Base-by-base conservation (phyloP, 2,888 invertebrate genomes). In the Dioctria rufipes region DNA sequence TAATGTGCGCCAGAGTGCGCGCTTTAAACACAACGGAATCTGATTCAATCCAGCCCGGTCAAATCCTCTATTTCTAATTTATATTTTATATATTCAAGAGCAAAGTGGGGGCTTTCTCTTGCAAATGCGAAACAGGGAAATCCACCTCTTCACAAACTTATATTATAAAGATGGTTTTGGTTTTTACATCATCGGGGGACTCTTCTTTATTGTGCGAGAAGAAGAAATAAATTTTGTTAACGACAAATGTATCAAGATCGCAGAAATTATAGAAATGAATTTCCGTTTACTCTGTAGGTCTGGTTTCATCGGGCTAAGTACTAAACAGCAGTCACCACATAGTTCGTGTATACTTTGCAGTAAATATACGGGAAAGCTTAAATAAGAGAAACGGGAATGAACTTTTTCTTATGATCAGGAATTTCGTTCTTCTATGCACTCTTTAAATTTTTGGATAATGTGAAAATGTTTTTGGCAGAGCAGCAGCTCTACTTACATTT, bases 161-260 rank as follows among this genome's bases (percentile, higher is more conserved):
- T 25, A 25, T 25, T 25, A 25, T 25, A 25, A 25, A 40, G 5
- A 13, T 9, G 73, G 51, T 42, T 3, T 49, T 25, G 25, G 0
- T 60, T 9, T 63, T 63, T 63, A n/a, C 54, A 54, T 54, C 11
- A n/a, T 8, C 11, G 67, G 61, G 67, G 6, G 42, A 73, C 58
- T 73, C 42, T 63, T 49, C 77, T 63, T 46, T 77, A 11, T 54
- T 54, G 66, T 78, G 66, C 78, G 78, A 78, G 66, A 78, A 78
- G 78, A 78, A 78, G 78, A 78, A 78, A 78, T 78, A 78, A 78
- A 78, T 78, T 78, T 78, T 78, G 66, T 78, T 78, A 65, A 75
- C 73, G 73, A 75, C 73, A 75, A 49, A 54, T 54, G 51, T 37
- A 78, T 11, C 66, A 78, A 43, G 66, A 0, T 49, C 13, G 13